Percentiles rank a stretch among this genome's conserved stretches.
These are phyloP conservation scores for Lacanobia oleracea DNA, from an alignment of 2,888 invertebrate genomes.

Conservation along the genomic window DNA sequence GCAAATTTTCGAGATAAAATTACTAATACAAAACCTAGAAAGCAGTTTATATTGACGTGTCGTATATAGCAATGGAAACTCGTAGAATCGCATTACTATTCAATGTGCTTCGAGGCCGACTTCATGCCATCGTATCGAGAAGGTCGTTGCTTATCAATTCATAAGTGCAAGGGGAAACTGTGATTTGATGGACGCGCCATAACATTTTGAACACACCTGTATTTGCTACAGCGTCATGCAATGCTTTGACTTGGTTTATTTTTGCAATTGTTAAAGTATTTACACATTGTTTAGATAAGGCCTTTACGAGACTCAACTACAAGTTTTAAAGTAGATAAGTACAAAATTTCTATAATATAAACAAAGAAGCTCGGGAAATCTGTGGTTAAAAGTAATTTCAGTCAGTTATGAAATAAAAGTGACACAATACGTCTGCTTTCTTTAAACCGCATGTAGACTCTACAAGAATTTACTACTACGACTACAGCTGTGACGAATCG, in stretches of 20 bases:
- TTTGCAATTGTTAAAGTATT: background rate
- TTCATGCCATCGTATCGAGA: constrained; percentile 70
- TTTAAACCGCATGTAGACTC: constrained; percentile 7
- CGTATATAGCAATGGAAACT: constrained; percentile 69
- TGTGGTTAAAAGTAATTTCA: background rate
- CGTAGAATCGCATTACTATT: constrained; percentile 73
- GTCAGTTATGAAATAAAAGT: background rate
- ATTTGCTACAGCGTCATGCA: constrained; percentile 4
- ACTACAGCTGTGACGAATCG: constrained; percentile 16
- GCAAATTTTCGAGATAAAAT: constrained; percentile 52
- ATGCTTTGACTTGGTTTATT: background rate
- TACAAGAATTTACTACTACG: constrained; percentile 4
- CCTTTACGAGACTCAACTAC: too few relatives aligned
- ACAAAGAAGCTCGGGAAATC: background rate
- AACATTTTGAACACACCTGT: constrained; percentile 12
- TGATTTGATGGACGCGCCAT: constrained; percentile 43
- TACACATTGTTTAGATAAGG: too few relatives aligned
- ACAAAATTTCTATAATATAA: background rate
- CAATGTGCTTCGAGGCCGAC: constrained; percentile 70
- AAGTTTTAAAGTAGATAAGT: too few relatives aligned
- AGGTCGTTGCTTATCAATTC: constrained; percentile 74
- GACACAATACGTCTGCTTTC: background rate
- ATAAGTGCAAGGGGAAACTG: constrained; percentile 66
- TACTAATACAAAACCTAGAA: constrained; percentile 53
- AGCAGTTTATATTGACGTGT: constrained; percentile 58